Conservation (phyloP, 2,888 invertebrate genomes). For the Siphonodentalium dalli region DNA sequence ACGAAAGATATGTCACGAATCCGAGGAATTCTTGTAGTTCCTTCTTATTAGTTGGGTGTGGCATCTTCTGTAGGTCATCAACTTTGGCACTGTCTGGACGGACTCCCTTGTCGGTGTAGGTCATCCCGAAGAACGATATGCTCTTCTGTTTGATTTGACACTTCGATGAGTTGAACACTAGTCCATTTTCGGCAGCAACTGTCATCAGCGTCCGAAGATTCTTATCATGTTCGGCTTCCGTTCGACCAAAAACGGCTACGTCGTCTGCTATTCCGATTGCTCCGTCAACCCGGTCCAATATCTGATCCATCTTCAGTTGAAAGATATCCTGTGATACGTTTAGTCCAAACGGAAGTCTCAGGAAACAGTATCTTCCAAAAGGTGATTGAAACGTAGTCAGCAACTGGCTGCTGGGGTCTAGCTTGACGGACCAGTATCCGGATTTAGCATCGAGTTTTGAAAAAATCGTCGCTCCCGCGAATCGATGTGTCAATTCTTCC, state of each 20-base stretch:
- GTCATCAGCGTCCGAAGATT: slow-evolving; percentile 7
- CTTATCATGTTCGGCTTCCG: background rate
- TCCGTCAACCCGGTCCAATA: slow-evolving; percentile 4
- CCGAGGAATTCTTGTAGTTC: slow-evolving; percentile 24
- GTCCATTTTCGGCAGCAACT: background rate
- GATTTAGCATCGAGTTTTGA: background rate
- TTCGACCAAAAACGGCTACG: slow-evolving; percentile 4
- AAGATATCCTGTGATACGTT: slow-evolving; percentile 1
- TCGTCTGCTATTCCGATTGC: slow-evolving; percentile 8
- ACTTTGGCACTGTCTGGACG: slow-evolving; percentile 3
- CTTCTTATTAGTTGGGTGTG: slow-evolving; percentile 4
- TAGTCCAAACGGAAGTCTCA: slow-evolving; percentile 4
- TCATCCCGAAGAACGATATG: slow-evolving; percentile 16
- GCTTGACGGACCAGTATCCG: slow-evolving; percentile 1
- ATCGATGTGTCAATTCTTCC: slow-evolving; percentile 1
- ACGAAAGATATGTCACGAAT: slow-evolving; percentile 22
- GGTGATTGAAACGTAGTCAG: slow-evolving; percentile 4
- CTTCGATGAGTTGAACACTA: slow-evolving; percentile 10
- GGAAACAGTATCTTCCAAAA: slow-evolving; percentile 3
- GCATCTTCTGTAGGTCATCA: slow-evolving; percentile 20
- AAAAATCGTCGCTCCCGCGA: background rate
- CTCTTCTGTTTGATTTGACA: slow-evolving; percentile 6
- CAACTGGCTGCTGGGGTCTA: background rate
- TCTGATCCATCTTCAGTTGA: slow-evolving; percentile 3
- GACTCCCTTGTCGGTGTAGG: slow-evolving; percentile 1